Percentiles rank a stretch among this genome's conserved stretches.
phyloP scores from a whole-genome alignment of 1,140 invertebrate species.

The Brachionus plicatilis region DNA sequence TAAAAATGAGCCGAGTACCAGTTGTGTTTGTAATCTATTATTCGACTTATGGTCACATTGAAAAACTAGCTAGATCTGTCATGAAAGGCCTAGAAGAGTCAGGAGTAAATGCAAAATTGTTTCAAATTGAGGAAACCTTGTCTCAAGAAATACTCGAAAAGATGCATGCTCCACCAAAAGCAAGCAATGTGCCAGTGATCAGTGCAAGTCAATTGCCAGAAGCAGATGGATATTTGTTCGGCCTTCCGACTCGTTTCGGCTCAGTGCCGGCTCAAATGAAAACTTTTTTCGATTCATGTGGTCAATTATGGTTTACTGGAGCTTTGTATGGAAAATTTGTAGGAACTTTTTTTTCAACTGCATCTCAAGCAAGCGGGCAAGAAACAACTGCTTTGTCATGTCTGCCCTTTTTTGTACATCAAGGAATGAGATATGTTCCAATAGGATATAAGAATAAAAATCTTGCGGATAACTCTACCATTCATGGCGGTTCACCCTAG shows the following conservation, averaged over 20 bases:
- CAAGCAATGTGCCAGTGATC: conserved; percentile 13
- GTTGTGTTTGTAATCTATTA: conserved; percentile 38
- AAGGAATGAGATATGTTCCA: conserved; percentile 27
- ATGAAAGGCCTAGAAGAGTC: background rate
- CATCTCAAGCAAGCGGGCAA: conserved; percentile 10
- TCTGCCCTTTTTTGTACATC: conserved; percentile 40
- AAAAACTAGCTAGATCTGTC: background rate
- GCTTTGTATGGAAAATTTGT: conserved; percentile 36
- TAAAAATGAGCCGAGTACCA: conserved; percentile 36
- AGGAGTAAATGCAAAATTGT: conserved; percentile 29
- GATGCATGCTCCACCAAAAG: conserved; percentile 17
- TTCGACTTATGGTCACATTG: conserved; percentile 40
- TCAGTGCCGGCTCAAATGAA: conserved; percentile 32
- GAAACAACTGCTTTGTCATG: conserved; percentile 40
- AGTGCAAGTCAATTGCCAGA: background rate
- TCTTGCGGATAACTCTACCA: background rate
- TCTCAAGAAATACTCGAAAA: conserved; percentile 26
- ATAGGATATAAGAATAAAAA: conserved; percentile 32
- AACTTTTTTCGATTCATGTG: conserved; percentile 36
- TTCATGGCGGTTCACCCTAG: conserved; percentile 35
- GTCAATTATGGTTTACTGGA: conserved; percentile 3
- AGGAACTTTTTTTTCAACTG: conserved; percentile 35
- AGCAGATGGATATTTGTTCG: conserved; percentile 38
- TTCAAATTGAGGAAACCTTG: conserved; percentile 27
- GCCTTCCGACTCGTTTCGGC: conserved; percentile 38